Evolutionary conservation across 2,888 invertebrate species (phyloP).

Genomic region (Andrena praecox): DNA sequence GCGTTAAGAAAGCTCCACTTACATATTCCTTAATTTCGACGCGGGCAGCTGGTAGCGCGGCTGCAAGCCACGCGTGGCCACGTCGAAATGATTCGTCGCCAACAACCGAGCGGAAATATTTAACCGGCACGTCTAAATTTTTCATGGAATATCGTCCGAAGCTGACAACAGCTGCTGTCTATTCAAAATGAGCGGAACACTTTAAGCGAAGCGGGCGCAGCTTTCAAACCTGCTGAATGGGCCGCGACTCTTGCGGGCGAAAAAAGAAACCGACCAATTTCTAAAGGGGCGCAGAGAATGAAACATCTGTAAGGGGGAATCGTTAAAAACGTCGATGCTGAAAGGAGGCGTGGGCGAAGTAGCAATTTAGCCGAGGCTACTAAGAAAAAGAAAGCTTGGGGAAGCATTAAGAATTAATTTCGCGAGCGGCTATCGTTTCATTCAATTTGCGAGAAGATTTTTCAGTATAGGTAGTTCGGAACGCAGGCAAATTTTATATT

Average conservation of each 20-base stretch:
- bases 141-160: constrained; percentile 16
- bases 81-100: background rate
- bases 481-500: no score
- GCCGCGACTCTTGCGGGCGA: constrained; percentile 22
- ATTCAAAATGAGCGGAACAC: constrained; percentile 43
- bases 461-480: background rate
- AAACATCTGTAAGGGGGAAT: constrained; percentile 33
- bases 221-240: constrained; percentile 37
- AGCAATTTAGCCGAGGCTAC: constrained; percentile 19
- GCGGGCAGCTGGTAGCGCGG: background rate
- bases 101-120: background rate
- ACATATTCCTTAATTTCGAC: no score
- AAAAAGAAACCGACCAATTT: constrained; percentile 36
- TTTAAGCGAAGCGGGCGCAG: constrained; percentile 26
- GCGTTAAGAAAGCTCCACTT: background rate
- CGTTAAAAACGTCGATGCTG: constrained; percentile 32
- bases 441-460: background rate
- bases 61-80: background rate
- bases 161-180: constrained; percentile 18
- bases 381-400: constrained; percentile 11
- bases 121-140: constrained; percentile 34
- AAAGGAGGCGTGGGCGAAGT: background rate
- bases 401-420: constrained; percentile 20
- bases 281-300: constrained; percentile 46
- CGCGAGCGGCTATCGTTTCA: background rate